phyloP scores from a whole-genome alignment of 2,888 invertebrate species.

The Hirtodrosophila trivittata region DNA sequence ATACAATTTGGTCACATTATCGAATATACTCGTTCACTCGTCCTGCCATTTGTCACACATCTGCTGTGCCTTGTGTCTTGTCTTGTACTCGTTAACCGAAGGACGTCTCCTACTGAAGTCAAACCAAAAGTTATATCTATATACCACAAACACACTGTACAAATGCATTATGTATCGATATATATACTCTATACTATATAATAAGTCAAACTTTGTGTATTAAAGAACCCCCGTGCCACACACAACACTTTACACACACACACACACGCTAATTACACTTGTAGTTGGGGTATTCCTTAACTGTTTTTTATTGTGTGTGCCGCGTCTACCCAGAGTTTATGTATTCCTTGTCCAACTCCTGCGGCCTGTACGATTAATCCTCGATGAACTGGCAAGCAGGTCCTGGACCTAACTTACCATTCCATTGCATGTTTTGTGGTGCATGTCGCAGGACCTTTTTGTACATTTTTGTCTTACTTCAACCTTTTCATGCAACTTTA shows the following conservation, averaged over 20 bases:
- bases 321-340: slow-evolving; percentile 34
- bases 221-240: not conserved
- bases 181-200: slow-evolving; percentile 29
- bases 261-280: slow-evolving; percentile 35
- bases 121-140: too few species aligned
- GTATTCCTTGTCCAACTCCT: slow-evolving; percentile 19
- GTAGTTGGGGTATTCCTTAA: slow-evolving; percentile 33
- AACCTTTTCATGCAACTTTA: slow-evolving; percentile 51
- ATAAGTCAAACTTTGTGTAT: not conserved
- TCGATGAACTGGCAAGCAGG: slow-evolving; percentile 18
- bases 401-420: not conserved
- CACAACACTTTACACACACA: not conserved
- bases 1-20: slow-evolving; percentile 15
- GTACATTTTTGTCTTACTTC: slow-evolving; percentile 2
- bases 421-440: not conserved
- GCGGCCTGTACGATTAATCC: slow-evolving; percentile 12
- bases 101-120: slow-evolving; percentile 14
- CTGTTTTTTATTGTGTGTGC: slow-evolving; percentile 35
- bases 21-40: slow-evolving; percentile 13
- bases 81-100: slow-evolving; percentile 32
- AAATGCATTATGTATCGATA: slow-evolving; percentile 46
- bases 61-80: slow-evolving; percentile 48
- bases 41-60: slow-evolving; percentile 36
- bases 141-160: slow-evolving; percentile 50
- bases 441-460: not conserved